These are phyloP conservation scores for Onychomys leucogaster DNA, from an alignment of 2,797 vertebrate species.

Conservation along the genomic window DNA sequence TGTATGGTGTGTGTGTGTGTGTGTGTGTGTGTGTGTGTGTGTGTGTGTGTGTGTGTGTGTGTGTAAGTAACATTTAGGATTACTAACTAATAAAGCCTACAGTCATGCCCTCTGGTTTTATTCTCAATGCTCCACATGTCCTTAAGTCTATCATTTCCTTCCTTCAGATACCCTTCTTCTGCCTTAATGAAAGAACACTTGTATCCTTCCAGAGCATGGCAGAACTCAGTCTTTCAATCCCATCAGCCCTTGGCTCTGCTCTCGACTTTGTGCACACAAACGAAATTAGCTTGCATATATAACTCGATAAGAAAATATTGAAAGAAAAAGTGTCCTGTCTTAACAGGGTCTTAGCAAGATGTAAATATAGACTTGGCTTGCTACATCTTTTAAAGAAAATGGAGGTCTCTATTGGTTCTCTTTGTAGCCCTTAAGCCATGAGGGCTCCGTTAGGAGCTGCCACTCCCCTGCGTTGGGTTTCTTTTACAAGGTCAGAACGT, in stretches of 20 bases:
- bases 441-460: slow-evolving; percentile 37
- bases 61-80: background rate
- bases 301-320: background rate
- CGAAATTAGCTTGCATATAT: slow-evolving; percentile 37
- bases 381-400: slow-evolving; percentile 27
- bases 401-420: slow-evolving; percentile 41
- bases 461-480: slow-evolving; percentile 33
- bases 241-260: background rate
- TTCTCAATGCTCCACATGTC: background rate
- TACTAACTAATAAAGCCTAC: background rate
- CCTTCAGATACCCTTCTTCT: background rate
- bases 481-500: slow-evolving; percentile 65
- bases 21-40: too few relatives aligned
- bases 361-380: slow-evolving; percentile 49
- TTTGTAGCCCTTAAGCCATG: slow-evolving; percentile 3
- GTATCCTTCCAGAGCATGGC: background rate
- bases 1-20: background rate
- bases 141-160: slow-evolving; percentile 31
- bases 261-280: background rate
- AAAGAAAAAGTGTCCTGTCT: slow-evolving; percentile 49
- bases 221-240: background rate
- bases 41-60: too few relatives aligned
- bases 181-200: background rate
- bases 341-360: slow-evolving; percentile 49
- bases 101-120: background rate